Percentiles rank a stretch among this genome's conserved stretches.
phyloP scores from a whole-genome alignment of 2,113 vertebrate genomes.

The Chaetodon trifascialis region DNA sequence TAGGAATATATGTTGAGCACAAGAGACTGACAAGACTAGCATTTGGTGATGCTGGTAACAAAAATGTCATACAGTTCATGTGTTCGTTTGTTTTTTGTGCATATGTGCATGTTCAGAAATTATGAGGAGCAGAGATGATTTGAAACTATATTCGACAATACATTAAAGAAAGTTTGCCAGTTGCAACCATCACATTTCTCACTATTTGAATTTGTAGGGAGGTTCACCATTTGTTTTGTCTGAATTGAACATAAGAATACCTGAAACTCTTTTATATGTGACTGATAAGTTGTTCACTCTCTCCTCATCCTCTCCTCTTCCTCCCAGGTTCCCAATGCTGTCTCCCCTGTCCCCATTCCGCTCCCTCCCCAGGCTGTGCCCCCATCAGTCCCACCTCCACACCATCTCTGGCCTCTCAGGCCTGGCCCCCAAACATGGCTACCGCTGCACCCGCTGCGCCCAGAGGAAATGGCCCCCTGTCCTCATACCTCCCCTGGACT shows the following conservation, averaged over 20 bases:
- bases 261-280: no score
- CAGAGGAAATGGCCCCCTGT: slow-evolving; percentile 94
- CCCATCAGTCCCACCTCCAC: slow-evolving; percentile 93
- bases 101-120: background rate
- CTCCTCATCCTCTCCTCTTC: background rate
- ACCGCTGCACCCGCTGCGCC: slow-evolving; percentile 91
- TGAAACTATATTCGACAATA: background rate
- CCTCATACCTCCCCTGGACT: slow-evolving; percentile 78
- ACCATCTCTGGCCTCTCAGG: slow-evolving; percentile 92
- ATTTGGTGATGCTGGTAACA: background rate
- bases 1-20: background rate
- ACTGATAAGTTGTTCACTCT: background rate
- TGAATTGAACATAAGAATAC: background rate
- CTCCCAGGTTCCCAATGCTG: slow-evolving; percentile 76
- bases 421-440: slow-evolving; percentile 82
- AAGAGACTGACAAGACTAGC: background rate
- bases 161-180: no score
- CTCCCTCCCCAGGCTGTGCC: slow-evolving; percentile 85
- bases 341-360: slow-evolving; percentile 83
- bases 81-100: background rate
- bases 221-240: no score
- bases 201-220: no score
- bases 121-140: background rate
- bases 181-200: no score
- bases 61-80: background rate